Evolutionary conservation across 1,140 invertebrate species (phyloP).

Genomic region (Drosophila sulfurigaster): DNA sequence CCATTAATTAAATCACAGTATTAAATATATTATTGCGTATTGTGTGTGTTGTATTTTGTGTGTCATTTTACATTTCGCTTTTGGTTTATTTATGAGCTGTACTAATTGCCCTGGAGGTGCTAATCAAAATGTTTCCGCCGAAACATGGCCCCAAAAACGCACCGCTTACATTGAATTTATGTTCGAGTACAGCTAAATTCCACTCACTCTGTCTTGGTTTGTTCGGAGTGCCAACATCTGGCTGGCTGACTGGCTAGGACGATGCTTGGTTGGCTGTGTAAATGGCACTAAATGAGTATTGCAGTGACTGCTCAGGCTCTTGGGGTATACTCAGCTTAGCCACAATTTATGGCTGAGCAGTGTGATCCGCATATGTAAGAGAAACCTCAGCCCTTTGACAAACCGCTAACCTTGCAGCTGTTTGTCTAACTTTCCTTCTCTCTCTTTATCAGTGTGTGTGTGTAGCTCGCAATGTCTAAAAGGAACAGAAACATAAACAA

Average conservation of each 20-base stretch:
- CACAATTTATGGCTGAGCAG: slow-evolving; percentile 29
- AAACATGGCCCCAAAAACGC: background rate
- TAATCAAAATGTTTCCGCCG: slow-evolving; percentile 62
- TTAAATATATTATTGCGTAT: slow-evolving; percentile 56
- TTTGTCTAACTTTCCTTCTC: slow-evolving; percentile 11
- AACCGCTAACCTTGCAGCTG: slow-evolving; percentile 22
- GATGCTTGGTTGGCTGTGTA: background rate
- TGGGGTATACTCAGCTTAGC: slow-evolving; percentile 11
- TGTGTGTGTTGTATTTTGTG: slow-evolving; percentile 32
- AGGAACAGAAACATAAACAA: slow-evolving; percentile 34
- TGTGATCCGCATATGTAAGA: slow-evolving; percentile 30
- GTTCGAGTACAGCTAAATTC: background rate
- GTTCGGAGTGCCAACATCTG: slow-evolving; percentile 15
- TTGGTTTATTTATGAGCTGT: slow-evolving; percentile 62
- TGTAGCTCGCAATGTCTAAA: background rate
- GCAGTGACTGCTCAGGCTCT: background rate
- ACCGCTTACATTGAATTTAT: background rate
- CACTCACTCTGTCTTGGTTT: background rate
- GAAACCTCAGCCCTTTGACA: slow-evolving; percentile 36
- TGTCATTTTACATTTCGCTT: slow-evolving; percentile 48
- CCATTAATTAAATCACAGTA: slow-evolving; percentile 75
- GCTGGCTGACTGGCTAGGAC: background rate
- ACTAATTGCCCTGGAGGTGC: slow-evolving; percentile 62
- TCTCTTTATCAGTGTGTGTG: too few species aligned
- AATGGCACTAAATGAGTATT: slow-evolving; percentile 16